Base-by-base conservation (phyloP, 2,797 vertebrate genomes). In the Prionace glauca region DNA sequence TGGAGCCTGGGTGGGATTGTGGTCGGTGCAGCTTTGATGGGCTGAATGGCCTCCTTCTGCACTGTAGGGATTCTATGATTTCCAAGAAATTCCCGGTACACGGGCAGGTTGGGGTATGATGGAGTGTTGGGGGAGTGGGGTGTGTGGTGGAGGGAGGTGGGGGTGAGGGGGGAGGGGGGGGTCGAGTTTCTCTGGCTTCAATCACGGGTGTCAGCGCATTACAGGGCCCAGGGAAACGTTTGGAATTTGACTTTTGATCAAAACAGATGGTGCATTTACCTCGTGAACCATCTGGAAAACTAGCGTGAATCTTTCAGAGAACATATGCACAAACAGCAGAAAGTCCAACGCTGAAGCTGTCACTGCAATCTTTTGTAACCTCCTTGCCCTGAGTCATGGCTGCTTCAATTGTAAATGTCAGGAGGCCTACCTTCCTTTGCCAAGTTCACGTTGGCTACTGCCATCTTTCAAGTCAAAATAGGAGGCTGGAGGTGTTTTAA, bases 251-350 rank as follows among this genome's bases (percentile, higher is more conserved):
- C n/a, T 92, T 92, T 88, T n/a, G 1, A 65, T 56, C 3, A 36
- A 91, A 69, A n/a, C 90, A 92, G 90, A 69, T 92, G 90, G 65
- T 69, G 62, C 24, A 67, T 69, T 92, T 92, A 69, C 18, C 65
- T 69, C 10, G 20, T 11, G n/a, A 92, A 41, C 90, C 90, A 92
- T 92, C n/a, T 69, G 62, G 62, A 9, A 41, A 8, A 1, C 90
- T 12, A 41, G 90, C 36, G 11, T 36, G 90, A 69, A 62, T 92
- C 22, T 2, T 24, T 69, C 67, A n/a, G 69, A 41, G 18, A 92
- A 69, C 90, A 41, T 92, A 69, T 92, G 81, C 9, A 69, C 3
- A 9, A 65, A 92, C 20, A 26, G n/a, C 65, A 11, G 81, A 84
- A 45, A 84, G 20, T 45, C 81, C 81, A 84, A 24, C 41, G 24